Conservation (phyloP, 2,797 vertebrate species). For the Platyrinchus mystaceus region DNA sequence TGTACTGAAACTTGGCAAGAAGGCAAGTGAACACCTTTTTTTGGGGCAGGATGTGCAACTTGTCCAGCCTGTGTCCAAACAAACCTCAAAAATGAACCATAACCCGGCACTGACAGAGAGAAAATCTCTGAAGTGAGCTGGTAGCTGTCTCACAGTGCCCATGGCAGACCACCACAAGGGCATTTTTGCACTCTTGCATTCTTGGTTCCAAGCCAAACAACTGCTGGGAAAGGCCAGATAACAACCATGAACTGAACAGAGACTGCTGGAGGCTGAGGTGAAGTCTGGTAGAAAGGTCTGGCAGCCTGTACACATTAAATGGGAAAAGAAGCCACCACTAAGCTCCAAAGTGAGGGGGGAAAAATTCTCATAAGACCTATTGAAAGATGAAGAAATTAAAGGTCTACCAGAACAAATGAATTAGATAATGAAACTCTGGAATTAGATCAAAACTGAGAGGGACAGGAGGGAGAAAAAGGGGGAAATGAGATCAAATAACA, state of each 20-base stretch:
- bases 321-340: background rate
- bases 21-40: background rate
- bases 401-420: conserved; percentile 21
- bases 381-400: conserved; percentile 42
- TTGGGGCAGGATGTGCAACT: background rate
- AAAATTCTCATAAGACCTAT: conserved; percentile 18
- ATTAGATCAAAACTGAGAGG: conserved; percentile 28
- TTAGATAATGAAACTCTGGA: conserved; percentile 36
- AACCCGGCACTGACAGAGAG: background rate
- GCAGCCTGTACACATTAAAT: background rate
- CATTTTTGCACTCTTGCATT: background rate
- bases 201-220: background rate
- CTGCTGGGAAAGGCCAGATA: background rate
- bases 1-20: background rate
- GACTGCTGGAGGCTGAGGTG: background rate
- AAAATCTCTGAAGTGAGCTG: background rate
- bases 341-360: background rate
- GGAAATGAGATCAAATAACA: conserved; percentile 21
- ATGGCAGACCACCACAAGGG: background rate
- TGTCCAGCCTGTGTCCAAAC: background rate
- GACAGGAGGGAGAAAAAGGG: background rate
- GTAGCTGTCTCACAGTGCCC: background rate
- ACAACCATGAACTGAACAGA: background rate
- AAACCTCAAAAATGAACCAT: background rate
- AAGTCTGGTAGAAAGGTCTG: background rate